A percentile compares a stretch with the other conserved stretches of the same genome.
Evolutionary conservation across 2,113 vertebrate genomes (phyloP).

Genomic region (Antigone vipio): DNA sequence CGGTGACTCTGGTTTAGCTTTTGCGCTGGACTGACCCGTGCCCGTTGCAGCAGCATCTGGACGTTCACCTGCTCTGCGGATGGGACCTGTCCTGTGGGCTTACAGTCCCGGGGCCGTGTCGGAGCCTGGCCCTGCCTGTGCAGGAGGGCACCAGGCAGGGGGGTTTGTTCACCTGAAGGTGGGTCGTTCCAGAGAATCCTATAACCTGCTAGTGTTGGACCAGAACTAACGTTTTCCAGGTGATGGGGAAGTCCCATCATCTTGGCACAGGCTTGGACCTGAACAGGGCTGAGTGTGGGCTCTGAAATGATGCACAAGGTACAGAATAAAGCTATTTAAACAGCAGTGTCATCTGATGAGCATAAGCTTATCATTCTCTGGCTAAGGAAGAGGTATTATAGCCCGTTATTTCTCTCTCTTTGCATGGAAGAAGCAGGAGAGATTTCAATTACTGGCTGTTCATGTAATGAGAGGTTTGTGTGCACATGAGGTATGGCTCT

Average conservation of each 20-base stretch:
- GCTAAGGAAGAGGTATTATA: not conserved
- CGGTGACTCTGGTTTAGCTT: not conserved
- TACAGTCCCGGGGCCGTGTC: rapidly evolving
- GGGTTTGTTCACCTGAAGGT: not conserved
- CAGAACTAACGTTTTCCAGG: rapidly evolving
- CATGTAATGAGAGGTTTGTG: not conserved
- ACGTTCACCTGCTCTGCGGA: not conserved
- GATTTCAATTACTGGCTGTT: not conserved
- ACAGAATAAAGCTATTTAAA: not conserved
- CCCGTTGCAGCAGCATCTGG: rapidly evolving
- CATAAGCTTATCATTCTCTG: not conserved
- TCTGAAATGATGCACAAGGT: no score
- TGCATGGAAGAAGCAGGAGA: not conserved
- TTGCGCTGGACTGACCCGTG: not conserved
- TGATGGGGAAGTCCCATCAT: not conserved
- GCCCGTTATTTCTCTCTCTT: not conserved
- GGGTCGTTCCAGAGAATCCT: not conserved
- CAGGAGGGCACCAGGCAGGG: rapidly evolving
- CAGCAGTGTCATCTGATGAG: not conserved
- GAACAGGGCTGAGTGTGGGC: not conserved
- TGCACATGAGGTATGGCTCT: not conserved
- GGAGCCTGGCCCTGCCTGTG: not conserved
- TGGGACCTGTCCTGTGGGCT: not conserved
- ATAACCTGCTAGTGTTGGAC: rapidly evolving
- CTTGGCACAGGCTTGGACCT: not conserved